Evolutionary conservation across 1,140 invertebrate species (phyloP), one percentile per base, ranked within the genome.

Genomic region (Maniola jurtina): DNA sequence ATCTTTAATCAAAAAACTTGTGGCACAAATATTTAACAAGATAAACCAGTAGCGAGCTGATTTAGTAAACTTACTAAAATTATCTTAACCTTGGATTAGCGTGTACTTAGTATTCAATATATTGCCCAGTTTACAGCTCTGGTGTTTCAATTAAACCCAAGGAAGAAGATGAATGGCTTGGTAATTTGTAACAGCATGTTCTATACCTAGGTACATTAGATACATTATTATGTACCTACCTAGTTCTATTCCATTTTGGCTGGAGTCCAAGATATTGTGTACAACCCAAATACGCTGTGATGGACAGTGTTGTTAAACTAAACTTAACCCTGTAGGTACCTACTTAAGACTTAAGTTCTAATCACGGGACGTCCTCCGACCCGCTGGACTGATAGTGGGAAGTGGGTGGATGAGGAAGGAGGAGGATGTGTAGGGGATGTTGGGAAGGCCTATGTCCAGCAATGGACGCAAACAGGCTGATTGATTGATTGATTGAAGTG

Each of bases 231-330:
- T 0, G 9, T 45, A 45, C 0, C 0, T 45, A 45, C 42, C 11
- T 11, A 11, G 38, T 40, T 40, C 7, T 45, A n/a, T 45, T 45
- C 42, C 55, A 36, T 9, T 5, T 56, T 56, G 55, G 55, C 55
- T 14, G 34, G 8, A n/a, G 5, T 6, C 55, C 55, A 56, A 56
- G 36, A 35, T 13, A 34, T 56, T 56, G 55, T 56, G 36, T 38
- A 36, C 36, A 35, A 36, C 34, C 55, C 55, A 14, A 56, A 35
- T 34, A 56, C 36, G 36, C 13, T 8, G 55, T 11, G 25, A 56
- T 56, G 34, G n/a, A 36, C 34, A 38, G 36, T 38, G 13, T 36
- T 36, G 15, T 56, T 36, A 35, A 16, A n/a, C 36, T 36, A 7
- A 11, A 34, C 34, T n/a, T 10, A 16, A 33, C 8, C 16, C n/a